Evolutionary conservation across 2,888 invertebrate species (phyloP).

Genomic region (Antheraea assamensis): DNA sequence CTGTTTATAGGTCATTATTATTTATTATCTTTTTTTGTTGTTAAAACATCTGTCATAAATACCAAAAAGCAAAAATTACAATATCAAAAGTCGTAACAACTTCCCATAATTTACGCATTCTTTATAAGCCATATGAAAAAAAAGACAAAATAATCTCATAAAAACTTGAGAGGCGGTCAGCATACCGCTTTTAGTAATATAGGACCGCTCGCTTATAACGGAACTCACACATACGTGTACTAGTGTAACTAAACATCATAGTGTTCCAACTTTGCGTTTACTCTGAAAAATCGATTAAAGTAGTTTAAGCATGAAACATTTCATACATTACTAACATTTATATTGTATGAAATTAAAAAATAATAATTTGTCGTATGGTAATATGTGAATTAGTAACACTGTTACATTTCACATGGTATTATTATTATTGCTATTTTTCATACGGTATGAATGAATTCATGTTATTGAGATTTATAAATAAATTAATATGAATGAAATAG

Average conservation of each 20-base stretch:
- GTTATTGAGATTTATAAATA: no score
- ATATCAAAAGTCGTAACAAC: not conserved
- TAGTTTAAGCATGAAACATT: no score
- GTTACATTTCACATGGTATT: no score
- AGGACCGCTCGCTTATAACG: slow-evolving; percentile 33
- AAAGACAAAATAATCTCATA: not conserved
- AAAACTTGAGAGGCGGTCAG: slow-evolving; percentile 5
- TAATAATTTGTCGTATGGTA: no score
- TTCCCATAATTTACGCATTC: not conserved
- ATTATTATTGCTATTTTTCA: no score
- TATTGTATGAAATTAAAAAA: no score
- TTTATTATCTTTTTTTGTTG: not conserved
- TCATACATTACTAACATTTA: no score
- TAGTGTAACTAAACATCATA: not conserved
- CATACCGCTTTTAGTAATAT: slow-evolving; percentile 6
- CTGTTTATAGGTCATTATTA: not conserved
- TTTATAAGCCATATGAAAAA: not conserved
- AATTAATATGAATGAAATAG: no score
- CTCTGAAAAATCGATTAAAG: not conserved
- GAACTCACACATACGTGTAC: slow-evolving; percentile 20
- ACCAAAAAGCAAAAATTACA: not conserved
- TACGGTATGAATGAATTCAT: no score
- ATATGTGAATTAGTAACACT: no score
- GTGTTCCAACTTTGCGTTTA: not conserved
- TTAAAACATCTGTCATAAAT: not conserved